These are phyloP conservation scores for Heterodera schachtii DNA, from an alignment of 1,140 invertebrate genomes.

Conservation along the genomic window DNA sequence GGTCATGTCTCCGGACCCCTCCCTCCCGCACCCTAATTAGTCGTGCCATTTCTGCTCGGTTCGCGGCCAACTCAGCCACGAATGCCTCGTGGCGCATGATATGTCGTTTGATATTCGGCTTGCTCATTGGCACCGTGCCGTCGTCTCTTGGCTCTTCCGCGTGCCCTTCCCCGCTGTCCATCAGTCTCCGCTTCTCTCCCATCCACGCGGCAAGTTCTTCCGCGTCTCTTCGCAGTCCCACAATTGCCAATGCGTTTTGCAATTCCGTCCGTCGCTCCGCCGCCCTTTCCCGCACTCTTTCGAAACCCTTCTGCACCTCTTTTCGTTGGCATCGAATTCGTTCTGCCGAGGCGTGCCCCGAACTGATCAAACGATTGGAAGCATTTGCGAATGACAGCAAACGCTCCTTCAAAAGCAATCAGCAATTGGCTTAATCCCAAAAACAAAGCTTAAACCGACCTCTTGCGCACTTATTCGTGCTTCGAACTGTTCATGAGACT, in stretches of 20 bases:
- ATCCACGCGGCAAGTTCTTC: conserved; percentile 87
- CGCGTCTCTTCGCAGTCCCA: conserved; percentile 77
- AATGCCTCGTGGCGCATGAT: conserved; percentile 82
- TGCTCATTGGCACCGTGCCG: background rate
- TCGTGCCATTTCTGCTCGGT: conserved; percentile 15
- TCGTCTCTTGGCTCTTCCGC: background rate
- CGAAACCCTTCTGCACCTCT: conserved; percentile 77
- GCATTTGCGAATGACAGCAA: conserved; percentile 75
- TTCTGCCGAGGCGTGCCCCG: conserved; percentile 77
- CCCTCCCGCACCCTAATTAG: conserved; percentile 1
- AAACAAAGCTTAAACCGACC: conserved; percentile 69
- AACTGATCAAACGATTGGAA: conserved; percentile 80
- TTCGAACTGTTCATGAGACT: conserved; percentile 90
- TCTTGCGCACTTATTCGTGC: conserved; percentile 89
- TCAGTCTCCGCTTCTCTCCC: conserved; percentile 82
- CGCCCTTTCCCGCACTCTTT: conserved; percentile 62
- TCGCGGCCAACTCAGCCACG: conserved; percentile 78
- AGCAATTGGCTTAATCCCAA: background rate
- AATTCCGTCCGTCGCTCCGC: background rate
- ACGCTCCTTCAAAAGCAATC: background rate
- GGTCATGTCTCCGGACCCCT: too few relatives aligned
- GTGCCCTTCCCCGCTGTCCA: conserved; percentile 63
- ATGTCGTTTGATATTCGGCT: background rate
- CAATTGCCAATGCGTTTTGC: conserved; percentile 5
- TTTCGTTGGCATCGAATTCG: conserved; percentile 71